phyloP scores from a whole-genome alignment of 2,797 vertebrate genomes.

The Podarcis siculus region DNA sequence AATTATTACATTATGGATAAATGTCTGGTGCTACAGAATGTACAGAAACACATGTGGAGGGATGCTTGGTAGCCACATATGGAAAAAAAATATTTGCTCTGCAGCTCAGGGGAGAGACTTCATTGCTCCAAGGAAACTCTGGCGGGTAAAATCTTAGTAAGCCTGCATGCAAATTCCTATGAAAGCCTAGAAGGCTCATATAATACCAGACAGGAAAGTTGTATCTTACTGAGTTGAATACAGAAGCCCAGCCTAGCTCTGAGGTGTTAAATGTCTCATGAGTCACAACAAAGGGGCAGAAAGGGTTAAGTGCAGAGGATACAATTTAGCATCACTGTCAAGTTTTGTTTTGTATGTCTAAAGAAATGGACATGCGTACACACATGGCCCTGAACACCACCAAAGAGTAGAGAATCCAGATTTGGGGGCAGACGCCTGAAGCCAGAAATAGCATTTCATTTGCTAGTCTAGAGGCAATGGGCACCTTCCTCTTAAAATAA shows the following conservation, averaged over 20 bases:
- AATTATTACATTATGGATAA: constrained; percentile 49
- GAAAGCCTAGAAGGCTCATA: not conserved
- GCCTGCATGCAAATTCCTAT: not conserved
- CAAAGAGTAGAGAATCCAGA: constrained; percentile 7
- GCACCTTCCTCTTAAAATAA: constrained; percentile 20
- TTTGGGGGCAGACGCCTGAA: not conserved
- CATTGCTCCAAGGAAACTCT: not conserved
- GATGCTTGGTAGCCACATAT: not conserved
- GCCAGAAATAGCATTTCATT: not conserved
- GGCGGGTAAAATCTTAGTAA: constrained; percentile 13
- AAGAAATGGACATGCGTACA: constrained; percentile 34
- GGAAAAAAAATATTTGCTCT: not conserved
- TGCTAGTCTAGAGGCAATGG: not conserved
- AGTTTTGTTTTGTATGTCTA: constrained; percentile 30
- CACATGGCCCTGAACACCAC: constrained; percentile 16
- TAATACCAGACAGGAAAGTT: constrained; percentile 15
- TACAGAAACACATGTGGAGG: constrained; percentile 31
- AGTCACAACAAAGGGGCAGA: accelerated
- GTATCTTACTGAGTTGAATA: constrained; percentile 18
- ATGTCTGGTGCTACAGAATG: constrained; percentile 31
- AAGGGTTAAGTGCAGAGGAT: constrained; percentile 21
- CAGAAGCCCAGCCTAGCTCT: constrained; percentile 15
- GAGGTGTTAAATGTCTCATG: constrained; percentile 18
- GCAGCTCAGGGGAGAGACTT: not conserved
- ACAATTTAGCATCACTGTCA: not conserved